Conservation (phyloP, 2,888 invertebrate species). For the Thereva unica region DNA sequence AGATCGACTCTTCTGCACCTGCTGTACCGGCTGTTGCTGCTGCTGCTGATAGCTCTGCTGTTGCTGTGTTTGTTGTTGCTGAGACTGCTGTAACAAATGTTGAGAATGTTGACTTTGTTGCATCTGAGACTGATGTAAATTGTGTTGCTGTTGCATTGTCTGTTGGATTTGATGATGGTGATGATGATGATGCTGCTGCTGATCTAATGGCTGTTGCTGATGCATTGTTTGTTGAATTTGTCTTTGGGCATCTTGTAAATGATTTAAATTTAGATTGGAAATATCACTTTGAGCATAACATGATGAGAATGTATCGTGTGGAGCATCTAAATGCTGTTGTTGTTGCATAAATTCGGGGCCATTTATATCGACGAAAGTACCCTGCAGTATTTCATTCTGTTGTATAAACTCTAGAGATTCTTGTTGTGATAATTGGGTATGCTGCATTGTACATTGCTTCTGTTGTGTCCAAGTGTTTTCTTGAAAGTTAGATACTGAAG, state of each 20-base stretch:
- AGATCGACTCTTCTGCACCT: conserved; percentile 11
- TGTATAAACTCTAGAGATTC: conserved; percentile 10
- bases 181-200: conserved; percentile 1
- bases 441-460: no score
- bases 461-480: conserved; percentile 15
- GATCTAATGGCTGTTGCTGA: conserved; percentile 3
- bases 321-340: conserved; percentile 5
- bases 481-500: conserved; percentile 11
- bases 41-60: conserved; percentile 3
- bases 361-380: not conserved
- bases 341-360: not conserved
- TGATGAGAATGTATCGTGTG: not conserved
- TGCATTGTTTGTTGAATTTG: not conserved
- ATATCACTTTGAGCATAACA: conserved; percentile 22
- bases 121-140: no score
- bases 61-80: conserved; percentile 8
- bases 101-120: not conserved
- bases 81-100: not conserved
- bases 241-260: no score
- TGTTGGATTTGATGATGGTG: conserved; percentile 7
- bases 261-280: conserved; percentile 12
- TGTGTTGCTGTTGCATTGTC: conserved; percentile 3
- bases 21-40: conserved; percentile 3
- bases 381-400: not conserved
- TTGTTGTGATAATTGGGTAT: conserved; percentile 7